Evolutionary conservation across 2,888 invertebrate species (phyloP).

Genomic region (Trilocha varians): DNA sequence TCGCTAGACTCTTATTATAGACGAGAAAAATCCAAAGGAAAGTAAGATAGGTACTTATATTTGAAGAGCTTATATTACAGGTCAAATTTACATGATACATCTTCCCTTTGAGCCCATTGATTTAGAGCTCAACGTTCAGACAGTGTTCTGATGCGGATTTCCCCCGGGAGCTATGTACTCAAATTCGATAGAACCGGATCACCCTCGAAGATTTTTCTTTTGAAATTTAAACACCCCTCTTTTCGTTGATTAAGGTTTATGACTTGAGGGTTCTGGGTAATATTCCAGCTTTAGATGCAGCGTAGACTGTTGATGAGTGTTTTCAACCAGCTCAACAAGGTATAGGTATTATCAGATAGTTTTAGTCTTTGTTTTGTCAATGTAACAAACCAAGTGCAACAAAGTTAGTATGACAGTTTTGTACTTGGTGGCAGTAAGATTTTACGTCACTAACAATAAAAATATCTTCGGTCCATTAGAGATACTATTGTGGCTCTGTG

Average conservation of each 20-base stretch:
- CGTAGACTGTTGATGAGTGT: neutral
- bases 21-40: too few species aligned
- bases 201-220: neutral
- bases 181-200: constrained; percentile 2
- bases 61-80: neutral
- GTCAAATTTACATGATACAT: neutral
- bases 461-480: too few species aligned
- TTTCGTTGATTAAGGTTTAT: neutral
- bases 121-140: constrained; percentile 2
- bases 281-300: neutral
- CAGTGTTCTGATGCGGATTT: constrained; percentile 10
- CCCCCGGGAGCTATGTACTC: constrained; percentile 16
- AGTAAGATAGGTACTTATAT: neutral
- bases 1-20: too few species aligned
- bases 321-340: too few species aligned
- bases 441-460: too few species aligned
- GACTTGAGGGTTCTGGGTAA: neutral
- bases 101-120: neutral
- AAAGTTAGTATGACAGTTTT: too few species aligned
- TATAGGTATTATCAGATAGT: too few species aligned
- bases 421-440: too few species aligned
- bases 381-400: too few species aligned
- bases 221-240: neutral
- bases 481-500: too few species aligned
- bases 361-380: too few species aligned